phyloP scores from a whole-genome alignment of 2,797 vertebrate genomes.

The Epinephelus coioides region DNA sequence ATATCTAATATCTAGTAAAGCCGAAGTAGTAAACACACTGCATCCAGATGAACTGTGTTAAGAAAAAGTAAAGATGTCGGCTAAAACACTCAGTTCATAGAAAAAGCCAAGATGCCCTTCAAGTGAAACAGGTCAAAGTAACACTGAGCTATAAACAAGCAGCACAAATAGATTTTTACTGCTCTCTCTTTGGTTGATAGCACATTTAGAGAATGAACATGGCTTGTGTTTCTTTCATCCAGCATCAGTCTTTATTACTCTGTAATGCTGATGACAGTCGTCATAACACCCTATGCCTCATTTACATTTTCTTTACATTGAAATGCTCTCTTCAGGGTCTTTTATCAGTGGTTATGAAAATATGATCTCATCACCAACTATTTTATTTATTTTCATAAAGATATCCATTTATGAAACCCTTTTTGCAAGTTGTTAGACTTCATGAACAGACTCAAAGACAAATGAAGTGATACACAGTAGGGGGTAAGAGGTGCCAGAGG shows the following conservation, averaged over 20 bases:
- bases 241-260: slow-evolving; percentile 42
- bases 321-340: slow-evolving; percentile 53
- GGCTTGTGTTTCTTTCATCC: slow-evolving; percentile 22
- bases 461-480: too few species aligned
- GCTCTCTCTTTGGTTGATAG: slow-evolving; percentile 2
- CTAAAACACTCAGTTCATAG: slow-evolving; percentile 4
- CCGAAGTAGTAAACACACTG: too few species aligned
- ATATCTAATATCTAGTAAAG: too few species aligned
- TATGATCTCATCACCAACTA: slow-evolving; percentile 45
- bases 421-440: slow-evolving; percentile 2
- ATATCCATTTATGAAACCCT: slow-evolving; percentile 39
- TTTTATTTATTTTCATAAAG: slow-evolving; percentile 24
- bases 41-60: too few species aligned
- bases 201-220: slow-evolving; percentile 21
- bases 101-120: slow-evolving; percentile 40
- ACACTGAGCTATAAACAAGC: slow-evolving; percentile 31
- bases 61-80: too few species aligned
- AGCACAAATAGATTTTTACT: slow-evolving; percentile 39
- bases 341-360: slow-evolving; percentile 46
- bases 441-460: too few species aligned
- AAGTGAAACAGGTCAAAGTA: slow-evolving; percentile 25
- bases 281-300: slow-evolving; percentile 48
- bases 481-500: too few species aligned
- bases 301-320: slow-evolving; percentile 50
- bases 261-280: slow-evolving; percentile 54